Percentiles rank a stretch among this genome's conserved stretches.
Evolutionary conservation across 2,113 vertebrate species (phyloP).

Genomic region (Paralichthys olivaceus): DNA sequence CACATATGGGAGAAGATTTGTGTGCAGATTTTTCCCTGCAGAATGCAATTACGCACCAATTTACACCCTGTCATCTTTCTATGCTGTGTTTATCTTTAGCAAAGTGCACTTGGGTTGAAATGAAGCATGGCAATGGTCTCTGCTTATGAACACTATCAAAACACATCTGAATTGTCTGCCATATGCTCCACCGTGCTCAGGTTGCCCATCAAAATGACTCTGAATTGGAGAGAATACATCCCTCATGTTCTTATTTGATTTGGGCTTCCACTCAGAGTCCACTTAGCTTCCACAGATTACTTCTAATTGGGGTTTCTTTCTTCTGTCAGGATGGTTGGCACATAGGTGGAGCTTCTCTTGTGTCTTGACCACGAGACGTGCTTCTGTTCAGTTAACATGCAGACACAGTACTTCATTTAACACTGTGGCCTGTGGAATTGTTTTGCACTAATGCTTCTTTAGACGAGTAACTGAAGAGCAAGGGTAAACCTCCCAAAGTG

Average conservation of each 20-base stretch:
- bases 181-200: constrained; percentile 76
- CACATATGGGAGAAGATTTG: constrained; percentile 44
- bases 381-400: constrained; percentile 37
- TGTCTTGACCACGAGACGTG: constrained; percentile 29
- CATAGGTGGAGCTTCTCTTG: constrained; percentile 29
- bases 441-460: constrained; percentile 40
- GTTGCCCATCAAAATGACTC: constrained; percentile 63
- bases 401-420: constrained; percentile 22
- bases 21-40: constrained; percentile 53
- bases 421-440: neutral
- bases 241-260: constrained; percentile 65
- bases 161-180: constrained; percentile 68
- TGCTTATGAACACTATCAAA: constrained; percentile 74
- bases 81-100: constrained; percentile 64
- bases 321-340: constrained; percentile 35
- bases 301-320: constrained; percentile 47
- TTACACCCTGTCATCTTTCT: constrained; percentile 68
- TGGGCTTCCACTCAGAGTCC: constrained; percentile 51
- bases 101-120: constrained; percentile 74
- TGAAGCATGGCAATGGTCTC: constrained; percentile 67
- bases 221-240: constrained; percentile 52
- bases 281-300: constrained; percentile 66
- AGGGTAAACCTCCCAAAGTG: constrained; percentile 59
- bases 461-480: constrained; percentile 48
- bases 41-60: constrained; percentile 69